Conservation (phyloP, 2,888 invertebrate species). For the Apotomis turbidana region DNA sequence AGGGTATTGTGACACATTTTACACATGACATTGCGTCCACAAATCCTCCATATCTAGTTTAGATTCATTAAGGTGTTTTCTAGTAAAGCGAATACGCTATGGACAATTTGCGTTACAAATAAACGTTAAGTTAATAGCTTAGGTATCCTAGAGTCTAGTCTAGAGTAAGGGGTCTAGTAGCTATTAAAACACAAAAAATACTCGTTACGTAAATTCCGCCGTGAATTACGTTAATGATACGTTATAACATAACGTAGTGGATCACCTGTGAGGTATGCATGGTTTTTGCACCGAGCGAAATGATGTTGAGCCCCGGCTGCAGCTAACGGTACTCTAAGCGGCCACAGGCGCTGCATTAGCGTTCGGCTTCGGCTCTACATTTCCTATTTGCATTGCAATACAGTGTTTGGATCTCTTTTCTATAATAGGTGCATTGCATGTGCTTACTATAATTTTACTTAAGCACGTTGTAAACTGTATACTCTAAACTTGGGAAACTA, state of each 20-base stretch:
- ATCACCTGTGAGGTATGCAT: conserved; percentile 14
- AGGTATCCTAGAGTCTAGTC: no score
- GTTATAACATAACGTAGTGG: conserved; percentile 9
- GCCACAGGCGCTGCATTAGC: conserved; percentile 36
- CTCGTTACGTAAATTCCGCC: conserved; percentile 14
- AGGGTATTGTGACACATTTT: no score
- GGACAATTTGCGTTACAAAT: no score
- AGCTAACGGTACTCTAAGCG: conserved; percentile 39
- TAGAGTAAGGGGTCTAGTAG: no score
- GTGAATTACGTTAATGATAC: conserved; percentile 22
- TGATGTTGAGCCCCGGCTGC: conserved; percentile 34
- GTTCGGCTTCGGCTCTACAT: conserved; percentile 30
- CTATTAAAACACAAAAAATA: not conserved
- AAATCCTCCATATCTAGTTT: no score
- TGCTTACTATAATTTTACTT: not conserved
- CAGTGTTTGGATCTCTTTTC: conserved; percentile 20
- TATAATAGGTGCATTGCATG: not conserved
- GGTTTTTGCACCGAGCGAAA: conserved; percentile 39
- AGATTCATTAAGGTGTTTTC: no score
- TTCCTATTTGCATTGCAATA: conserved; percentile 35
- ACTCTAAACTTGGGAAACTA: not conserved
- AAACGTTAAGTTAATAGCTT: no score
- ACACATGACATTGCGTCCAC: no score
- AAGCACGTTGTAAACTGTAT: not conserved
- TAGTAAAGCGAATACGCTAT: no score